Evolutionary conservation across 1,140 invertebrate species (phyloP), one percentile per base, ranked within the genome.

Genomic region (Drosophila pseudoobscura): DNA sequence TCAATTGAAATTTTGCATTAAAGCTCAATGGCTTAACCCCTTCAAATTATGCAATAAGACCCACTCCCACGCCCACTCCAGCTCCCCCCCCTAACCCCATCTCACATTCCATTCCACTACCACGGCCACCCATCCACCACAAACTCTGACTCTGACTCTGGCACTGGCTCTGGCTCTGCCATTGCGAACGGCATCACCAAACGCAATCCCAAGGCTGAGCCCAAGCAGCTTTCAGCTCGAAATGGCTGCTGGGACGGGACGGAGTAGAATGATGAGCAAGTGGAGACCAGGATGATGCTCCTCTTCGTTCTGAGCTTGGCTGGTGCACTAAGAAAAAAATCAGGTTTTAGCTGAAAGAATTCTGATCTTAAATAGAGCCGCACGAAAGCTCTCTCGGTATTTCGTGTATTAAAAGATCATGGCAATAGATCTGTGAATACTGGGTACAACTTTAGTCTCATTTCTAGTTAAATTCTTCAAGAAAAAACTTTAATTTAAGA

Each of bases 1-100:
- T 88, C 83, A 88, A 88, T 88, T 88, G 83, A 88, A 88, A 88
- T 88, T 88, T 88, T 88, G 83, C 83, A 88, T 88, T 88, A 88
- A 88, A 88, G 83, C 83, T 88, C 84, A 88, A 88, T 89, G 83
- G 83, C 83, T 88, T 88, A 88, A 88, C 83, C 79, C 83, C 78
- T 88, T 88, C 63, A 88, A 88, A 88, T 88, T 88, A 88, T 88
- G 83, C 83, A 88, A 88, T 88, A 88, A 46, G 62, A 44, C 50
- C 39, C 41, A 53, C 49, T 46, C 56, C 49, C 26, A 9, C 11
- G 0, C 3, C 24, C 24, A 26, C 24, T 26, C 46, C 31, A 26
- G 50, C 46, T 51, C 56, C 49, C 26, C 13, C 11, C 0, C 24
- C 51, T 15, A 41, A 13, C 41, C 11, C 56, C 24, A 45, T 8